phyloP scores from a whole-genome alignment of 2,797 vertebrate species.

The Eospalax fontanierii region DNA sequence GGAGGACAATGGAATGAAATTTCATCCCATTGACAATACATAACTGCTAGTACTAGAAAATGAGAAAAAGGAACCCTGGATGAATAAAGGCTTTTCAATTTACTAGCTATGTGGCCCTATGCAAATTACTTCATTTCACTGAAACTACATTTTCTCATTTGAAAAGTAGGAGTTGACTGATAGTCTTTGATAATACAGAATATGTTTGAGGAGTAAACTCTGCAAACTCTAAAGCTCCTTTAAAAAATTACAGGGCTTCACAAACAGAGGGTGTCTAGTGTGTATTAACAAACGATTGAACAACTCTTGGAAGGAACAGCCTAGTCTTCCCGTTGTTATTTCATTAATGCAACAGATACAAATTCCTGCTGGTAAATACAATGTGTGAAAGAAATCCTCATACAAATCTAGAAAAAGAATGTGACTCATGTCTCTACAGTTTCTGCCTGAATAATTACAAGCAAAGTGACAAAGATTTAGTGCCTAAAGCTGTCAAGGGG shows the following conservation, averaged over 20 bases:
- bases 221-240: not conserved
- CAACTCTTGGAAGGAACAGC: conserved; percentile 15
- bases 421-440: conserved; percentile 20
- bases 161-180: not conserved
- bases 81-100: conserved; percentile 42
- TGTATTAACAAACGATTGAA: not conserved
- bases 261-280: conserved; percentile 3
- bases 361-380: not conserved
- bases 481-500: conserved; percentile 37
- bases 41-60: conserved; percentile 14
- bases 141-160: conserved; percentile 49
- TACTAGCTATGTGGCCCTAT: not conserved
- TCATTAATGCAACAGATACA: conserved; percentile 20
- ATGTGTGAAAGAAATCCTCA: conserved; percentile 28
- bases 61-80: conserved; percentile 12
- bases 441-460: conserved; percentile 48
- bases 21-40: conserved; percentile 13
- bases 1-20: conserved; percentile 1
- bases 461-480: conserved; percentile 34
- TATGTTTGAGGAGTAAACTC: not conserved
- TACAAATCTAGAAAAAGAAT: conserved; percentile 32
- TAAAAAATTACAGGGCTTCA: conserved; percentile 34
- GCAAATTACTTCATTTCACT: conserved; percentile 51
- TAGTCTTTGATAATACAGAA: not conserved
- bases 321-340: not conserved